Evolutionary conservation across 1,140 invertebrate species (phyloP).

Genomic region (Habropoda laboriosa): DNA sequence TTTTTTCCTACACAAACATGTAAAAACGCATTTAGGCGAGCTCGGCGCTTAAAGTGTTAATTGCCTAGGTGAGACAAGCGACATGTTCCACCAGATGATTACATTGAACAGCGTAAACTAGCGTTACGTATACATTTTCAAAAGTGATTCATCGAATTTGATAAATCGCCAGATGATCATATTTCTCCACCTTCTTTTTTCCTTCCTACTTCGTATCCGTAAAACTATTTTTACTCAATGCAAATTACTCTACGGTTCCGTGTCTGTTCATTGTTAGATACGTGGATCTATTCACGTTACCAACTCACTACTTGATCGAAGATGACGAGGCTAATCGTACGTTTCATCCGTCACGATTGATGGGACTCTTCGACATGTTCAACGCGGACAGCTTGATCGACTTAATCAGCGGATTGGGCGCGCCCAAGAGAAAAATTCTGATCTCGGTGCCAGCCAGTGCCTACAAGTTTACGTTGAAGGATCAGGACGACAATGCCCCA

Average conservation of each 20-base stretch:
- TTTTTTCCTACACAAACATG: no score
- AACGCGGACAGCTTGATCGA: constrained; percentile 91
- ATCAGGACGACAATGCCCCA: constrained; percentile 86
- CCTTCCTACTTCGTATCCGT: no score
- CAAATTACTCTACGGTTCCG: background rate
- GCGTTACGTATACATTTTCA: background rate
- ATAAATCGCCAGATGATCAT: background rate
- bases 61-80: background rate
- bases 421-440: constrained; percentile 86
- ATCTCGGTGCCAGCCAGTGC: constrained; percentile 87
- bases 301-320: constrained; percentile 86
- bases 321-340: constrained; percentile 84
- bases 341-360: constrained; percentile 89
- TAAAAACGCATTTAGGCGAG: no score
- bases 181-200: background rate
- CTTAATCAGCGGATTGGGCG: constrained; percentile 87
- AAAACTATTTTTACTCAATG: background rate
- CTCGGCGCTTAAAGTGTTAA: no score
- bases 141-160: background rate
- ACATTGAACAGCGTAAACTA: background rate
- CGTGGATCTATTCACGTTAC: constrained; percentile 86
- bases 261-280: constrained; percentile 73
- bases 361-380: constrained; percentile 89
- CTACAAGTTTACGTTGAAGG: constrained; percentile 85
- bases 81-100: background rate